Evolutionary conservation across 2,113 vertebrate species (phyloP).

Genomic region (Actinemys pallida): DNA sequence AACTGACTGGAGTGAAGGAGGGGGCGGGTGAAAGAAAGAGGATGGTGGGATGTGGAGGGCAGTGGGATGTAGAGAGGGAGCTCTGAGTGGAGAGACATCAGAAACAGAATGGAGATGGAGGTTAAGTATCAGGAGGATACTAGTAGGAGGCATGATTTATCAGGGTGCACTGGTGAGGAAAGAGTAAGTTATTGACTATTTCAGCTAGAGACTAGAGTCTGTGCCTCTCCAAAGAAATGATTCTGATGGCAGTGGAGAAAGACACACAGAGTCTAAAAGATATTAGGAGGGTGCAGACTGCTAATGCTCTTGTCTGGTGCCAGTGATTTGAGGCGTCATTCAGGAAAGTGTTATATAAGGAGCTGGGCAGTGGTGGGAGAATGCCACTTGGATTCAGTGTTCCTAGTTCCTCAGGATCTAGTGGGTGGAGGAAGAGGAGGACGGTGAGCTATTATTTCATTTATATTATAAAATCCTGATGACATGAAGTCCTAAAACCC

Average conservation of each 20-base stretch:
- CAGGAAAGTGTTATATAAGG: background rate
- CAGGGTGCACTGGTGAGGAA: background rate
- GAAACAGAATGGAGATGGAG: background rate
- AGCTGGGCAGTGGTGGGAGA: background rate
- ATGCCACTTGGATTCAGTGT: fast-evolving
- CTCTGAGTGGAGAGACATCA: background rate
- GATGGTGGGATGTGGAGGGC: background rate
- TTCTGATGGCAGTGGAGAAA: background rate
- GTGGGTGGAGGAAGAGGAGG: background rate
- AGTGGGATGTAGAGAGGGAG: background rate
- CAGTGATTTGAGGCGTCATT: background rate
- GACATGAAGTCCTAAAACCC: background rate
- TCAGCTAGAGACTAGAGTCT: background rate
- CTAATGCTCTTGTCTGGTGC: background rate
- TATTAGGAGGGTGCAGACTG: too few species aligned
- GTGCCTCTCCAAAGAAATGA: background rate
- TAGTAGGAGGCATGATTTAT: background rate
- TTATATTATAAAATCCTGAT: background rate
- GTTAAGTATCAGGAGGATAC: background rate
- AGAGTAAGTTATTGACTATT: background rate
- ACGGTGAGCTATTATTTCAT: background rate
- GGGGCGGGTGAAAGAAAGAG: background rate
- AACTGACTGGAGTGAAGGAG: background rate
- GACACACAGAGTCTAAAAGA: background rate
- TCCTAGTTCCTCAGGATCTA: background rate